Conservation (phyloP, 2,797 vertebrate genomes). For the Sardinella longiceps region DNA sequence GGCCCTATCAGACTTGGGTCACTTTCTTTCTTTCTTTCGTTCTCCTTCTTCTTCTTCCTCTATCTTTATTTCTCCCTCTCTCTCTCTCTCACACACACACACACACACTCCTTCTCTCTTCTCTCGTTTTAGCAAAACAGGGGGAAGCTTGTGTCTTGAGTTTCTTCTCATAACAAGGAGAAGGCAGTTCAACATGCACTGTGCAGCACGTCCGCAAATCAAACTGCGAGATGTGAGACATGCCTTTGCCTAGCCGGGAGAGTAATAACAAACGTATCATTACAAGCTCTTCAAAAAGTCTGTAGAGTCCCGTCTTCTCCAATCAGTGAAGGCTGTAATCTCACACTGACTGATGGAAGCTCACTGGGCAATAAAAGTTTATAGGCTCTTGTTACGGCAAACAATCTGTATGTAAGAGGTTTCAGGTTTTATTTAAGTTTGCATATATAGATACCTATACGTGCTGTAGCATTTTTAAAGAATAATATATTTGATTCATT, state of each 20-base stretch:
- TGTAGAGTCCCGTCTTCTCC: background rate
- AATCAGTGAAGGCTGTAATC: background rate
- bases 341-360: background rate
- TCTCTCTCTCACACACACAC: too few species aligned
- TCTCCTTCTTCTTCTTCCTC: background rate
- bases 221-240: background rate
- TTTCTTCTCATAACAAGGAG: slow-evolving; percentile 17
- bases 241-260: background rate
- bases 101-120: background rate
- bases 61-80: slow-evolving; percentile 1
- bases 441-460: background rate
- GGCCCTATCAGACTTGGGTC: background rate
- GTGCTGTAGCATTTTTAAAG: background rate
- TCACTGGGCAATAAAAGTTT: background rate
- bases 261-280: background rate
- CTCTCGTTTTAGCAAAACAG: background rate
- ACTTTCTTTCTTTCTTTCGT: background rate
- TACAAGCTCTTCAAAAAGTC: background rate
- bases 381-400: background rate
- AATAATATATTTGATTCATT: background rate
- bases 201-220: background rate
- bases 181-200: background rate
- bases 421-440: background rate
- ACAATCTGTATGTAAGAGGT: background rate
- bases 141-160: background rate